phyloP scores from a whole-genome alignment of 1,140 invertebrate genomes.

The Paraescarpia echinospica region DNA sequence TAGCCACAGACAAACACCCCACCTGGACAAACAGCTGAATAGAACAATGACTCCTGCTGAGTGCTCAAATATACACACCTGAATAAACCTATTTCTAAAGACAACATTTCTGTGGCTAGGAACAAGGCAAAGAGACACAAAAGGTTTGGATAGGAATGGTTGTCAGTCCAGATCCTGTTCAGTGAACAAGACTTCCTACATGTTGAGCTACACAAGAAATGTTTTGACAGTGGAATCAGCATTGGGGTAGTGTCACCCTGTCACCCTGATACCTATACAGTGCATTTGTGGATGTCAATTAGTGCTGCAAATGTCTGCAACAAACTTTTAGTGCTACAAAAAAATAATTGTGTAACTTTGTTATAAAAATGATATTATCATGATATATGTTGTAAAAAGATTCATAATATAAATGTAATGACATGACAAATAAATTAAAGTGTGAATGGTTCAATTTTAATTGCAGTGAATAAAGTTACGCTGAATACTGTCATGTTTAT shows the following conservation, averaged over 20 bases:
- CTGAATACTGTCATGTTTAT: no score
- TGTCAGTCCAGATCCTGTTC: not conserved
- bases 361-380: no score
- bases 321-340: not conserved
- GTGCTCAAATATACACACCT: constrained; percentile 7
- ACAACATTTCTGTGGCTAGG: not conserved
- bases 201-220: not conserved
- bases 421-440: not conserved
- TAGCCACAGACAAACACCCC: not conserved
- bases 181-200: not conserved
- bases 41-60: not conserved
- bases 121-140: not conserved
- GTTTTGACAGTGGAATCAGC: not conserved
- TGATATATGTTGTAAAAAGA: not conserved
- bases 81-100: not conserved
- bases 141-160: not conserved
- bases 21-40: not conserved
- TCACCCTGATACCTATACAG: not conserved
- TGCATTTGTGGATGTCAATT: not conserved
- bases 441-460: no score
- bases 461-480: no score
- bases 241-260: not conserved
- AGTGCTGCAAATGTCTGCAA: not conserved
- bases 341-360: no score
- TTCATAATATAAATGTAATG: not conserved